Percentiles rank a stretch among this genome's conserved stretches.
phyloP scores from a whole-genome alignment of 2,113 vertebrate species.

The Hepsetus odoe region DNA sequence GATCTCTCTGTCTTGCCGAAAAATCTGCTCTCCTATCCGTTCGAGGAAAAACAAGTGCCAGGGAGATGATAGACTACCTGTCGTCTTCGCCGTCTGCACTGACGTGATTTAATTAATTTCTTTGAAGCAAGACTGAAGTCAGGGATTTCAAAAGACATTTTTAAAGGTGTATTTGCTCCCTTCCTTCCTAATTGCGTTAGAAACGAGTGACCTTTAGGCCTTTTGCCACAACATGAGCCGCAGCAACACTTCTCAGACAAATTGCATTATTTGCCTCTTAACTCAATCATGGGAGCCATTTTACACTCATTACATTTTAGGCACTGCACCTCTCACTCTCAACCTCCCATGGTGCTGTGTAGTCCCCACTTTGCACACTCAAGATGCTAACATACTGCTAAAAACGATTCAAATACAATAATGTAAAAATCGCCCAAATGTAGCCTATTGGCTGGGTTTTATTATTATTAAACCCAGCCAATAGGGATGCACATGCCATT shows the following conservation, averaged over 20 bases:
- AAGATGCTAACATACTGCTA: conserved; percentile 37
- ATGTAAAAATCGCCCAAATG: no score
- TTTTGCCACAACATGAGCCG: not conserved
- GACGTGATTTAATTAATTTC: conserved; percentile 63
- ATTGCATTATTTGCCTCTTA: conserved; percentile 63
- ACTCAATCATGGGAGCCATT: conserved; percentile 61
- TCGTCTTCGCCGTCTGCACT: conserved; percentile 37
- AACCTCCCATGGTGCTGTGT: conserved; percentile 46
- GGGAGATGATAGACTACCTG: conserved; percentile 55
- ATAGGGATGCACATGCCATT: no score
- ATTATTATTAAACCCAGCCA: no score
- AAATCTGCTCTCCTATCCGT: conserved; percentile 25
- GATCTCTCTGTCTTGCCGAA: conserved; percentile 24
- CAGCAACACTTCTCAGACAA: conserved; percentile 57
- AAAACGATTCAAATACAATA: no score
- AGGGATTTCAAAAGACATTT: conserved; percentile 17
- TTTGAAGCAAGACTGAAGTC: conserved; percentile 27
- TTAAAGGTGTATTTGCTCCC: conserved; percentile 20
- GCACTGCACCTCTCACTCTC: conserved; percentile 41
- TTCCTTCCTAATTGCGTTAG: conserved; percentile 9
- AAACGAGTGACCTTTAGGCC: conserved; percentile 10
- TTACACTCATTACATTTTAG: conserved; percentile 57
- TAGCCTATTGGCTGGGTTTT: no score
- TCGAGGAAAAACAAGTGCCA: conserved; percentile 12
- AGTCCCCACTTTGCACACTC: conserved; percentile 53